Evolutionary conservation across 2,113 vertebrate species (phyloP).

Genomic region (Dipodomys ordii): DNA sequence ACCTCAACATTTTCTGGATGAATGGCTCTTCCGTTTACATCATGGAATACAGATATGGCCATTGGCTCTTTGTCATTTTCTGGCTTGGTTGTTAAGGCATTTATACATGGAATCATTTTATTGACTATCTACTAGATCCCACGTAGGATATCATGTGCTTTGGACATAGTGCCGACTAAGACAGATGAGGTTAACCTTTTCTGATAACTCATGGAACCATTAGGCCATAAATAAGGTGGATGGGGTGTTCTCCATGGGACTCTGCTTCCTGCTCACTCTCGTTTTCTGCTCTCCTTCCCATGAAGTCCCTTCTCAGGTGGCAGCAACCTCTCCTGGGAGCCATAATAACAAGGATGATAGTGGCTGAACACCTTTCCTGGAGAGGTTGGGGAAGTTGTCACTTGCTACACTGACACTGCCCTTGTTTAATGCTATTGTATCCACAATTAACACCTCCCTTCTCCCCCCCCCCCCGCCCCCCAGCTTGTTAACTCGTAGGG

Average conservation of each 20-base stretch:
- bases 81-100: conserved; percentile 26
- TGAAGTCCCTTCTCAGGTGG: not conserved
- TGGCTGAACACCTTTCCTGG: not conserved
- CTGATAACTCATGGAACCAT: not conserved
- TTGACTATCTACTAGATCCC: not conserved
- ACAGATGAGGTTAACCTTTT: not conserved
- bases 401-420: not conserved
- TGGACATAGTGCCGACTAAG: not conserved
- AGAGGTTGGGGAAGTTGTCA: not conserved
- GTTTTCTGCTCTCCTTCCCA: not conserved
- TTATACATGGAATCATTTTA: not conserved
- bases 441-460: no score
- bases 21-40: conserved; percentile 6
- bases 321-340: not conserved
- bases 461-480: no score
- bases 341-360: not conserved
- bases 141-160: not conserved
- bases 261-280: not conserved
- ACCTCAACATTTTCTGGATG: not conserved
- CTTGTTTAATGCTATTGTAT: not conserved
- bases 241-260: not conserved
- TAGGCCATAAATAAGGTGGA: not conserved
- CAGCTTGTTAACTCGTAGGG: not conserved
- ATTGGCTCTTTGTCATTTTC: conserved; percentile 20
- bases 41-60: not conserved